Conservation (phyloP, 2,113 vertebrate species). For the Tenebrosternarchus preto region DNA sequence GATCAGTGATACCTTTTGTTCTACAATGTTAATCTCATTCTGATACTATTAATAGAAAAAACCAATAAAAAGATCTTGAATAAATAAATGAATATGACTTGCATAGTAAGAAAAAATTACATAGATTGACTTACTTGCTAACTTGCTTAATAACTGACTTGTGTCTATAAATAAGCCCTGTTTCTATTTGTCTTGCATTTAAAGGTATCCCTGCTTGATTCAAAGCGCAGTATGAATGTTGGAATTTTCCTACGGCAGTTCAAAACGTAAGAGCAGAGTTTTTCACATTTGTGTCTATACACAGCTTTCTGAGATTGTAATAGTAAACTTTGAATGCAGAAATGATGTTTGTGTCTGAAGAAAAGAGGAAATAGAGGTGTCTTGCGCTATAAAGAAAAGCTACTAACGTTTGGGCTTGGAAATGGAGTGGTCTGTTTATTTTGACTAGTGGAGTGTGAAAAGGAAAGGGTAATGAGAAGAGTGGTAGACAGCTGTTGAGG, state of each 20-base stretch:
- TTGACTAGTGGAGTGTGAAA: constrained; percentile 51
- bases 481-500: constrained; percentile 53
- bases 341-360: constrained; percentile 30
- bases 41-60: too few relatives aligned
- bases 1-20: too few relatives aligned
- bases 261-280: constrained; percentile 74
- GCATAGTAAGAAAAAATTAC: neutral
- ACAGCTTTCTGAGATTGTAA: neutral
- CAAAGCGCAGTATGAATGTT: constrained; percentile 82
- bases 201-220: constrained; percentile 77
- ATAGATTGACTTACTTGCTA: too few relatives aligned
- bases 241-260: constrained; percentile 84
- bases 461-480: constrained; percentile 23
- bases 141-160: neutral
- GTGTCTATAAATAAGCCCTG: neutral
- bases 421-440: constrained; percentile 45
- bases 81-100: too few relatives aligned
- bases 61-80: too few relatives aligned
- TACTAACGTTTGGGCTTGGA: constrained; percentile 45
- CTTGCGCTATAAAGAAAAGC: constrained; percentile 49
- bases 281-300: neutral
- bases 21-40: too few relatives aligned
- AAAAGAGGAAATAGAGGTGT: constrained; percentile 55
- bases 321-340: neutral
- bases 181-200: constrained; percentile 20